Evolutionary conservation across 2,113 vertebrate genomes (phyloP).

Genomic region (Agelaius tricolor): DNA sequence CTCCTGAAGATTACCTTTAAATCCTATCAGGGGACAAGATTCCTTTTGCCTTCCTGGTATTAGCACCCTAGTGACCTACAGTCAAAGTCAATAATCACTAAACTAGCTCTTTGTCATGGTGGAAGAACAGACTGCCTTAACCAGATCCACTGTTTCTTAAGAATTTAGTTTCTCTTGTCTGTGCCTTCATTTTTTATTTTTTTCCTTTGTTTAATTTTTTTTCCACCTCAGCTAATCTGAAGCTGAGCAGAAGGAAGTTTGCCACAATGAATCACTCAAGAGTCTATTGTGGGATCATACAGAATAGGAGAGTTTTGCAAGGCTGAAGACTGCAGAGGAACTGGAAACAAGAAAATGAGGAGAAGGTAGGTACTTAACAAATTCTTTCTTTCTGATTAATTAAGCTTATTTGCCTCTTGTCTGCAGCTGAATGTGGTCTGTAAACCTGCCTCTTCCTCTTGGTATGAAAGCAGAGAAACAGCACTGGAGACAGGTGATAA

Average conservation of each 20-base stretch:
- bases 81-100: conserved; percentile 10
- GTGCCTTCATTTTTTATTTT: neutral
- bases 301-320: neutral
- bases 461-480: neutral
- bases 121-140: neutral
- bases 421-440: neutral
- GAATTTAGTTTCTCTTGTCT: neutral
- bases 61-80: neutral
- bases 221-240: neutral
- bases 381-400: neutral
- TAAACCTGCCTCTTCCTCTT: neutral
- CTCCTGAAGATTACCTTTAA: conserved; percentile 45
- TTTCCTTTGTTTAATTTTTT: neutral
- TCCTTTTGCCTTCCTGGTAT: conserved; percentile 30
- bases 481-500: neutral
- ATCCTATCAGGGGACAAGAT: conserved; percentile 50
- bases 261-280: neutral
- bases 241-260: neutral
- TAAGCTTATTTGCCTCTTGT: neutral
- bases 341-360: conserved; percentile 6
- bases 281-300: neutral
- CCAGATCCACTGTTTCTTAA: neutral
- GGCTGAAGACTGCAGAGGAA: neutral
- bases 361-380: neutral
- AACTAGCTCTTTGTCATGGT: neutral